phyloP scores from a whole-genome alignment of 1,140 invertebrate genomes.

The Calycopis cecrops region DNA sequence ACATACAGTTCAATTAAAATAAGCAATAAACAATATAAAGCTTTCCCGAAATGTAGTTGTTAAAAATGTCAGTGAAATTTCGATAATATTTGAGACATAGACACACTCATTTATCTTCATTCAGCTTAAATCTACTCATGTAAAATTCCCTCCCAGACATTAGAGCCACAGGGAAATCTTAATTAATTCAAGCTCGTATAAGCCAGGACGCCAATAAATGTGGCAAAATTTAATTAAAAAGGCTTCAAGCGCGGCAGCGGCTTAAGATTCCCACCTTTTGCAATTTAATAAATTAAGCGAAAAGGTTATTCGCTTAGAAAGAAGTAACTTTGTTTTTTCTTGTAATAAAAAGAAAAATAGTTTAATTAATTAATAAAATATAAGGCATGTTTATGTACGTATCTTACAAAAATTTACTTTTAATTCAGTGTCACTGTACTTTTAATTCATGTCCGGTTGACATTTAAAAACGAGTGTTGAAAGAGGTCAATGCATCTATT shows the following conservation, averaged over 20 bases:
- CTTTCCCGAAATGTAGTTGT: too few species aligned
- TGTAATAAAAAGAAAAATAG: neutral
- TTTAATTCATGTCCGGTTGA: too few species aligned
- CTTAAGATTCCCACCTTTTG: conserved; percentile 7
- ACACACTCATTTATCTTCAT: conserved; percentile 14
- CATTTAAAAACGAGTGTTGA: too few species aligned
- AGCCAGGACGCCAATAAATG: conserved; percentile 23
- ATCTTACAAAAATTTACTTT: too few species aligned
- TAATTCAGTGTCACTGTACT: too few species aligned
- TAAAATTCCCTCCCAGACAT: neutral
- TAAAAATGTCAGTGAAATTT: neutral
- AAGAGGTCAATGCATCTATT: too few species aligned
- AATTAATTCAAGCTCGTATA: conserved; percentile 29
- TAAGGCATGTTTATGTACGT: too few species aligned
- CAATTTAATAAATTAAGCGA: conserved; percentile 9
- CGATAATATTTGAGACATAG: neutral
- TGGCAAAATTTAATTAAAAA: conserved; percentile 33
- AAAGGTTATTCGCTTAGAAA: neutral
- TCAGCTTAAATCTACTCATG: conserved; percentile 12
- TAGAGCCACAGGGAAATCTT: conserved; percentile 11
- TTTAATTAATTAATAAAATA: too few species aligned
- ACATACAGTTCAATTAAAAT: too few species aligned
- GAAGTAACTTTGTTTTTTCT: conserved; percentile 4
- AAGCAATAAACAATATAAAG: too few species aligned
- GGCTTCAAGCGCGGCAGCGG: conserved; percentile 14